Conservation (phyloP, 2,113 vertebrate genomes). For the Zootoca vivipara region DNA sequence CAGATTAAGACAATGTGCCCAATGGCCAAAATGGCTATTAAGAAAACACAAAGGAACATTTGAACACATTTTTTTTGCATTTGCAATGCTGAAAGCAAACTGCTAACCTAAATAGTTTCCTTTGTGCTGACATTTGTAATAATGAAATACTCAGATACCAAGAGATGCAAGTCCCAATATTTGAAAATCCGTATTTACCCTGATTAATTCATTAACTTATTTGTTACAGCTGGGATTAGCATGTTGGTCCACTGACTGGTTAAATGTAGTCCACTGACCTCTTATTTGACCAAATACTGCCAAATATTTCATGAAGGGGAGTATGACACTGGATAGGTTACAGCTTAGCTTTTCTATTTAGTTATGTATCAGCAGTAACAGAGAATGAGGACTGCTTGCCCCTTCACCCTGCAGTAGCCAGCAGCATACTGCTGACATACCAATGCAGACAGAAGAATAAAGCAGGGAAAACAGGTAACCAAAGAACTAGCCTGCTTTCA, state of each 20-base stretch:
- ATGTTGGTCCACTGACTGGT: not conserved
- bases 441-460: no score
- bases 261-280: not conserved
- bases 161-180: not conserved
- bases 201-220: not conserved
- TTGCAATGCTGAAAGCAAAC: not conserved
- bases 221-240: not conserved
- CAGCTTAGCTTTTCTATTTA: not conserved
- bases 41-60: not conserved
- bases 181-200: not conserved
- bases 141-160: rapidly evolving
- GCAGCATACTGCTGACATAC: no score
- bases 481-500: no score
- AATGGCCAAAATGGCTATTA: not conserved
- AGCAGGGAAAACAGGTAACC: no score
- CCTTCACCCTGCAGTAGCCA: not conserved
- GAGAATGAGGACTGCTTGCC: not conserved
- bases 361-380: not conserved
- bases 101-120: not conserved
- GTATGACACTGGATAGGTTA: not conserved
- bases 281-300: not conserved
- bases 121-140: not conserved
- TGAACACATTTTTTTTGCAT: not conserved
- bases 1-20: not conserved
- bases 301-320: not conserved